Evolutionary conservation across 1,140 invertebrate genomes (phyloP), one percentile per base, ranked within the genome.

Genomic region (Meloidogyne exigua): DNA sequence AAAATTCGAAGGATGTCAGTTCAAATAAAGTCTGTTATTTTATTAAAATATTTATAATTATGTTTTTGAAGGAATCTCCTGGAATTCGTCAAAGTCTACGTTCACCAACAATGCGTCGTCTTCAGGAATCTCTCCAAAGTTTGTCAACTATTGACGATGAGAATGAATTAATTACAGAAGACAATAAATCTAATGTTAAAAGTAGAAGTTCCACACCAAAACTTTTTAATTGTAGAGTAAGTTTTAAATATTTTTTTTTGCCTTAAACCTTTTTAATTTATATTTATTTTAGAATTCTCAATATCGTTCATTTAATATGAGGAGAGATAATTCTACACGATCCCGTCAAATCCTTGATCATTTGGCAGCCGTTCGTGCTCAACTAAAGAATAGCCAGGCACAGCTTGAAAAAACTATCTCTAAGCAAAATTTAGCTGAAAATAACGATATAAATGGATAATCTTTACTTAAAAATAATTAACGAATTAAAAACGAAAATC

Each of bases 281-380:
- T n/a, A 26, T 39, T 32, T 18, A 15, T 81, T 80, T 66, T 67
- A 79, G 75, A 82, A 77, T 21, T 57, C 68, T 5, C 81, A 80
- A 32, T 82, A 80, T 62, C 79, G 80, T 42, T 80, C 79, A 18
- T 73, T 80, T 57, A 80, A 80, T 70, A 28, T 80, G 79, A 80
- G 82, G 57, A 44, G 70, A 15, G 76, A 80, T 74, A 57, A 57
- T 57, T 83, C 69, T 21, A 26, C 79, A 67, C 80, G 76, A 39
- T 80, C 84, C n/a, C 73, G 78, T 15, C 66, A 75, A 68, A 80
- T 80, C 18, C 79, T 80, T 36, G 79, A 83, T n/a, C 79, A 82
- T 49, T 67, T 80, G 21, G 79, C 79, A 11, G 57, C 81, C 18
- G 73, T 80, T 12, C 81, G 79, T 13, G 74, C 75, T 23, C 79